Base-by-base conservation (phyloP, 2,113 vertebrate genomes). In the Stomatorhinus ivindoensis region DNA sequence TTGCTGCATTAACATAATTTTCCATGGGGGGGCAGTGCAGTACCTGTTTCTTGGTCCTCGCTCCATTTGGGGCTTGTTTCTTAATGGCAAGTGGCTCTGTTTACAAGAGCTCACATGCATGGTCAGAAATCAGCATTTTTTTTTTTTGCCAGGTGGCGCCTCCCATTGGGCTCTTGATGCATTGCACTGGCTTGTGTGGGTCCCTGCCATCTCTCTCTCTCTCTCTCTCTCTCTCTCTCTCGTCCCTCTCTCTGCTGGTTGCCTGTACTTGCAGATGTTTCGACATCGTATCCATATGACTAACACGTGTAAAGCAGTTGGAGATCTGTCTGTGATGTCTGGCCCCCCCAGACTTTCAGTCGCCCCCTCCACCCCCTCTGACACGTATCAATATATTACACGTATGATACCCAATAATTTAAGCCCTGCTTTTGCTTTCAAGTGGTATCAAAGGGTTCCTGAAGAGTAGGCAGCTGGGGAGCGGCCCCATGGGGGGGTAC, bases 211-310 rank as follows among this genome's bases (percentile, higher is more conserved):
- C 1, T 46, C 31, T 39, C 0, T 76, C 73, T 39, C 2, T 31
- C 39, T 87, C 91, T 89, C 19, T 19, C 90, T 87, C 89, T 42
- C 46, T 53, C 82, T 53, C 46, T 58, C n/a, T 11, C 61, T 3
- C 8, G 90, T 73, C 90, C 24, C 82, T 48, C 50, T 46, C 87
- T 87, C 89, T 55, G 86, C 51, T 61, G 58, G 89, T 90, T 44
- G 89, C 90, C 88, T 90, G 91, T 93, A 61, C 90, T 87, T 58
- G 48, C 90, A 92, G 91, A 91, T 92, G 92, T 90, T 92, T 65
- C 50, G 82, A 93, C 89, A 90, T 90, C 39, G n/a, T 87, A 82
- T 89, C 89, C 92, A 92, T 90, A 89, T 93, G 90, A 88, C 11
- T 89, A 82, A 80, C 90, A 92, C 87, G 76, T 55, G 61, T 65